Percentiles rank a stretch among this genome's conserved stretches.
Evolutionary conservation across 1,140 invertebrate species (phyloP).

Genomic region (Macrosteles quadrilineatus): DNA sequence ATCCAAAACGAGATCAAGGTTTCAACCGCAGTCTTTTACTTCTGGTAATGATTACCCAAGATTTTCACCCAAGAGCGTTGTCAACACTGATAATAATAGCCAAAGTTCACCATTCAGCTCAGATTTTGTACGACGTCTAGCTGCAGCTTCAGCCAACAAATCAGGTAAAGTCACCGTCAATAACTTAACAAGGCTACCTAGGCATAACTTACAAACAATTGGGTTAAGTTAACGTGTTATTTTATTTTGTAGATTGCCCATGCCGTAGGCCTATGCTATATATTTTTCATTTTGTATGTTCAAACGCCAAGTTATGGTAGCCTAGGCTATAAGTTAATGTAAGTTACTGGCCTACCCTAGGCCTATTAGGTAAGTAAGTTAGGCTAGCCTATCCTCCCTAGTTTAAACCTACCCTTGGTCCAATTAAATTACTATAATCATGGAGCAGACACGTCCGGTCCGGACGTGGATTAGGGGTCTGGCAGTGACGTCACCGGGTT

Average conservation of each 20-base stretch:
- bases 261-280: background rate
- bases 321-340: too few species aligned
- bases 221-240: background rate
- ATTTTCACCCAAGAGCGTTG: background rate
- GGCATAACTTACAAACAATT: background rate
- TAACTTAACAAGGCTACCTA: background rate
- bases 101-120: slow-evolving; percentile 30
- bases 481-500: too few species aligned
- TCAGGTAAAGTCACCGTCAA: slow-evolving; percentile 8
- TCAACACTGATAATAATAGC: background rate
- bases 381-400: too few species aligned
- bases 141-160: slow-evolving; percentile 9
- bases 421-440: too few species aligned
- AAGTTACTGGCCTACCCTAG: too few species aligned
- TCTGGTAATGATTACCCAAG: background rate
- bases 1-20: slow-evolving; percentile 14
- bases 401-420: too few species aligned
- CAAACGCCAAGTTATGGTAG: too few species aligned
- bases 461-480: too few species aligned
- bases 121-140: slow-evolving; percentile 35
- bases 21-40: background rate
- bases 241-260: background rate
- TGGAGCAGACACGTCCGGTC: too few species aligned
- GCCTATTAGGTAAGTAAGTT: too few species aligned
- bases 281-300: background rate